Evolutionary conservation across 2,797 vertebrate species (phyloP).

Genomic region (Monodelphis domestica): DNA sequence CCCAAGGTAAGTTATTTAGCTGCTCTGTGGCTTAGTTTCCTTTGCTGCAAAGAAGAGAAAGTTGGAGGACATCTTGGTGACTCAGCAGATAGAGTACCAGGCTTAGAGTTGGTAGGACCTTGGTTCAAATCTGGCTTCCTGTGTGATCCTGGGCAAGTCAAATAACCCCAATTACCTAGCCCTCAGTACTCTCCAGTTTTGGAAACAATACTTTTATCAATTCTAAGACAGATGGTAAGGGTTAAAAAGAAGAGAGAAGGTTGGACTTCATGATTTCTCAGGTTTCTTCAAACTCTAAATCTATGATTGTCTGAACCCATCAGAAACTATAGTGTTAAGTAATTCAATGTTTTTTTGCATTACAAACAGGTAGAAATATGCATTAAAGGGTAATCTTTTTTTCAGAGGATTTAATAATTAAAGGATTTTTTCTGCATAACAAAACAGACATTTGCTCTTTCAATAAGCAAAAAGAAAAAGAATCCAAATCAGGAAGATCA

Average conservation of each 20-base stretch:
- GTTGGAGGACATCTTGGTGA: too few species aligned
- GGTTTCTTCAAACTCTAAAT: neutral
- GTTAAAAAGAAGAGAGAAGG: neutral
- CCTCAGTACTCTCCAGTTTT: too few species aligned
- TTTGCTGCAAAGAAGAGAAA: neutral
- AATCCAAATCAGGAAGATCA: constrained; percentile 17
- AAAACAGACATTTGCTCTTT: constrained; percentile 34
- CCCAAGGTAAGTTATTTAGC: neutral
- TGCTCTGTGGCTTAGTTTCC: neutral
- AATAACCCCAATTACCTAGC: too few species aligned
- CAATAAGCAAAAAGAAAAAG: constrained; percentile 32
- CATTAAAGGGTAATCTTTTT: constrained; percentile 49
- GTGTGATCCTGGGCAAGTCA: too few species aligned
- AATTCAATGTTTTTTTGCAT: constrained; percentile 61
- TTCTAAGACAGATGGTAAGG: too few species aligned
- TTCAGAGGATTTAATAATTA: constrained; percentile 68
- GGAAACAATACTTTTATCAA: too few species aligned
- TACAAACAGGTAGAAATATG: constrained; percentile 57
- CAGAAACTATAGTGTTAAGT: constrained; percentile 5
- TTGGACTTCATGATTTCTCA: neutral
- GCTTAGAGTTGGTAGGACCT: too few species aligned
- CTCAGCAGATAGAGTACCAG: too few species aligned
- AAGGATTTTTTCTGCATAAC: constrained; percentile 53
- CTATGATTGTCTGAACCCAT: neutral
- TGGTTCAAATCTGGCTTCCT: too few species aligned